These are phyloP conservation scores for Dilophus febrilis DNA, from an alignment of 2,888 invertebrate species.

Conservation along the genomic window DNA sequence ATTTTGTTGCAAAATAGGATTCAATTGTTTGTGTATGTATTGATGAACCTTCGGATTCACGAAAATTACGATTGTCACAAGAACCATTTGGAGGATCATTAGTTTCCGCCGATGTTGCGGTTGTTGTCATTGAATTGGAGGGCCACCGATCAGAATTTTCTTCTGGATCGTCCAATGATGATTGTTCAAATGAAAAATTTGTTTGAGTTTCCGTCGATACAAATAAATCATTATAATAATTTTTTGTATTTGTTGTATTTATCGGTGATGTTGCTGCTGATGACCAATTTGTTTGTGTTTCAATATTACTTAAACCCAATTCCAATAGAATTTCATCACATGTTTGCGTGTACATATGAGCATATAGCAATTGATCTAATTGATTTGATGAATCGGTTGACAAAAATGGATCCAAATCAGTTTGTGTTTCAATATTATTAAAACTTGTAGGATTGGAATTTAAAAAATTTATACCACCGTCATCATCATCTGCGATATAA, in stretches of 20 bases:
- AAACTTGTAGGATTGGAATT: constrained; percentile 14
- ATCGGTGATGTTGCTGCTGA: no score
- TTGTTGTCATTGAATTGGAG: no score
- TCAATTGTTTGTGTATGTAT: no score
- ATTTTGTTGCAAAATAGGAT: no score
- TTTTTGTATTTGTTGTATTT: constrained; percentile 20
- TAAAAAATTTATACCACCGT: constrained; percentile 17
- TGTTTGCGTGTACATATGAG: constrained; percentile 34
- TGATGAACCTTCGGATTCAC: no score
- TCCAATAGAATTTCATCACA: constrained; percentile 38
- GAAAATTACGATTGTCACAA: no score
- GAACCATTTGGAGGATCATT: no score
- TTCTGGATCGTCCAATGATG: no score
- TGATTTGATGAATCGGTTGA: constrained; percentile 19
- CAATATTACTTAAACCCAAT: constrained; percentile 40
- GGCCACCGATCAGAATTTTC: no score
- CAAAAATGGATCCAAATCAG: constrained; percentile 24
- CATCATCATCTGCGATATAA: constrained; percentile 19
- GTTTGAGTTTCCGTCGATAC: constrained; percentile 45
- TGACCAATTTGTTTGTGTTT: constrained; percentile 43
- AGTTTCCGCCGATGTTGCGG: no score
- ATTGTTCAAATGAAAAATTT: constrained; percentile 18
- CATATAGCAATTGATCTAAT: constrained; percentile 27
- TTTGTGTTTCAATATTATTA: constrained; percentile 43
- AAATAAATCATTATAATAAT: constrained; percentile 35